phyloP scores from a whole-genome alignment of 2,888 invertebrate species.

The Chydorus sphaericus region DNA sequence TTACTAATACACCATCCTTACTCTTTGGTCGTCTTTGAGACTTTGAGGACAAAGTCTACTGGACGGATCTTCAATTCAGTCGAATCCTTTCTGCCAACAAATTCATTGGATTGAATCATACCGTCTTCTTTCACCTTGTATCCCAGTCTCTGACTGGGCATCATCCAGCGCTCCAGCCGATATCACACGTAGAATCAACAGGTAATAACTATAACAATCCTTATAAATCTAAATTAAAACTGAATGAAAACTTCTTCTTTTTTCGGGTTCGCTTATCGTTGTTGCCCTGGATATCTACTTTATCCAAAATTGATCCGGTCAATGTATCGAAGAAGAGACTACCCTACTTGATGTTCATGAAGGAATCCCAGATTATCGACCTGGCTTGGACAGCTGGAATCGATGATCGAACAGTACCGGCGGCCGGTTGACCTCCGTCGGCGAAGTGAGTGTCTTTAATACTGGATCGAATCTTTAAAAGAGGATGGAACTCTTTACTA shows the following conservation, averaged over 20 bases:
- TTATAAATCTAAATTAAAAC: no score
- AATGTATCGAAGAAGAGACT: constrained; percentile 68
- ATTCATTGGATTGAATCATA: constrained; percentile 78
- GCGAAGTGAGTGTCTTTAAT: constrained; percentile 75
- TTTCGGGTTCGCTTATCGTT: constrained; percentile 69
- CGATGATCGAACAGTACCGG: constrained; percentile 46
- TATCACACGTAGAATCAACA: constrained; percentile 45
- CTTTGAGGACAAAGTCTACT: constrained; percentile 90
- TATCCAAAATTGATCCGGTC: constrained; percentile 40
- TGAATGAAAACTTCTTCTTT: constrained; percentile 18
- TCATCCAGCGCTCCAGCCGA: constrained; percentile 84
- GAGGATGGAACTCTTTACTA: constrained; percentile 62
- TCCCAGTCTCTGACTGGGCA: constrained; percentile 90
- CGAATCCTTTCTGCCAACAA: constrained; percentile 71
- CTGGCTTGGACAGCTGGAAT: constrained; percentile 46
- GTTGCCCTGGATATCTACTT: constrained; percentile 67
- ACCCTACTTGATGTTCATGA: constrained; percentile 80
- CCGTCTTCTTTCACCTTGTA: constrained; percentile 83
- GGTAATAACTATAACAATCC: neutral
- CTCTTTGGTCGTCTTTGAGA: constrained; percentile 82
- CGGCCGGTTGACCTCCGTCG: constrained; percentile 68
- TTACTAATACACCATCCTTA: constrained; percentile 88
- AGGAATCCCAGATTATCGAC: constrained; percentile 77
- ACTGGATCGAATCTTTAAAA: constrained; percentile 63
- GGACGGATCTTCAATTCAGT: constrained; percentile 89